phyloP scores from a whole-genome alignment of 2,888 invertebrate species.

The Cantharis flavilabris region DNA sequence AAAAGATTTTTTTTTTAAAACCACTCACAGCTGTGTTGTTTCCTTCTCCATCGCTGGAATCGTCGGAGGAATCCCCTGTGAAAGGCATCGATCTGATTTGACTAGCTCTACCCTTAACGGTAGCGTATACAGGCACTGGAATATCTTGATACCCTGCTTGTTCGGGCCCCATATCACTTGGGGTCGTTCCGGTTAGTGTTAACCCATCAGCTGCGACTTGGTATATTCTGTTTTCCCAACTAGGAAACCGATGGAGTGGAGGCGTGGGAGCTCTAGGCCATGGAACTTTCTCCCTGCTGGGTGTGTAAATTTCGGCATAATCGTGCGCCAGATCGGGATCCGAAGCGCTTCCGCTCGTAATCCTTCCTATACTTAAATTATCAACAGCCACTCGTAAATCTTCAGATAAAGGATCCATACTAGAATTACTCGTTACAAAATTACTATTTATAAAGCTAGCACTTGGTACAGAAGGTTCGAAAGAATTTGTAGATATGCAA shows the following conservation, averaged over 20 bases:
- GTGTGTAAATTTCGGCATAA: conserved; percentile 93
- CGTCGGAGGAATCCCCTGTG: conserved; percentile 92
- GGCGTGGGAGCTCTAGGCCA: conserved; percentile 78
- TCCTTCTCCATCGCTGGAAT: conserved; percentile 90
- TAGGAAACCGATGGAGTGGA: conserved; percentile 79
- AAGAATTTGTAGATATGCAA: conserved; percentile 53
- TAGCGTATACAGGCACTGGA: conserved; percentile 93
- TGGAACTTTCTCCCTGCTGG: conserved; percentile 69
- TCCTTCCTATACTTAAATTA: conserved; percentile 61
- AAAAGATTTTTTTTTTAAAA: conserved; percentile 13
- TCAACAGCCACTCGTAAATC: conserved; percentile 66
- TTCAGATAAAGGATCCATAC: conserved; percentile 62
- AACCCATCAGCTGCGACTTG: conserved; percentile 72
- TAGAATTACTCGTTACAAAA: conserved; percentile 55
- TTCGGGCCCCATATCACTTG: conserved; percentile 53
- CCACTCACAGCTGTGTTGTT: conserved; percentile 54
- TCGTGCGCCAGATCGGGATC: conserved; percentile 78
- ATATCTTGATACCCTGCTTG: conserved; percentile 85
- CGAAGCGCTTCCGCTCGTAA: conserved; percentile 65
- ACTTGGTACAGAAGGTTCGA: conserved; percentile 50
- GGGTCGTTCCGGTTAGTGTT: conserved; percentile 54
- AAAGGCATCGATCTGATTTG: conserved; percentile 96
- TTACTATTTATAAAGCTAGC: conserved; percentile 44
- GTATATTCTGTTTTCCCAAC: conserved; percentile 95
- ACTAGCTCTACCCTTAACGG: conserved; percentile 94